A percentile compares a stretch with the other conserved stretches of the same genome.
Evolutionary conservation across 2,797 vertebrate species (phyloP).

Genomic region (Paratrypauchen microcephalus): DNA sequence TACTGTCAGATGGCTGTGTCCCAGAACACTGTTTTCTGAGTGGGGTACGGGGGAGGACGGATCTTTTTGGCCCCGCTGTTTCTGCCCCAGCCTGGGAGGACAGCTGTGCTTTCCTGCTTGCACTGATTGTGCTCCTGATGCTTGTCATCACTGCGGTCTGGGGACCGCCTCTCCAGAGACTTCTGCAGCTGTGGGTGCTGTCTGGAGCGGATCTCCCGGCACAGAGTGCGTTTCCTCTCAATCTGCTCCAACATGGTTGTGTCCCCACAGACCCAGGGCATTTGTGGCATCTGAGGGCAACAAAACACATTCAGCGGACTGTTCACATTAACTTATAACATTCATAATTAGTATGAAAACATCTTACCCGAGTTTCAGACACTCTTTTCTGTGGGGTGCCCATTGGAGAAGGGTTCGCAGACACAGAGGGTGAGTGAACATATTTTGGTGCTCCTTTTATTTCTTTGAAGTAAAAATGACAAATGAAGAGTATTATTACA

Average conservation of each 20-base stretch:
- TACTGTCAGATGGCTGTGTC: slow-evolving; percentile 93
- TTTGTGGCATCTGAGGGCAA: slow-evolving; percentile 85
- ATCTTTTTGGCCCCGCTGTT: slow-evolving; percentile 88
- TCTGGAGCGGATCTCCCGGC: slow-evolving; percentile 93
- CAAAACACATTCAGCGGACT: neutral
- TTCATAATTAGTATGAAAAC: neutral
- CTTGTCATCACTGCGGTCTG: slow-evolving; percentile 81
- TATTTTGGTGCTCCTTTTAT: slow-evolving; percentile 85
- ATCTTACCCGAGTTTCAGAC: slow-evolving; percentile 84
- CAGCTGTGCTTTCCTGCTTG: slow-evolving; percentile 90
- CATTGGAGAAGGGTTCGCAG: slow-evolving; percentile 86
- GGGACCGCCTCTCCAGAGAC: slow-evolving; percentile 55
- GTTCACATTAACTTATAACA: neutral
- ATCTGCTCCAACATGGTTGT: slow-evolving; percentile 98
- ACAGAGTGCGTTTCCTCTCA: slow-evolving; percentile 95
- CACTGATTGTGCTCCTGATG: slow-evolving; percentile 85
- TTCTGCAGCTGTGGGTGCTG: slow-evolving; percentile 76
- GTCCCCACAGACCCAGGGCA: slow-evolving; percentile 96
- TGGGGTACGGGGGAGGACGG: slow-evolving; percentile 93
- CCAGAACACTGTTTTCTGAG: slow-evolving; percentile 96
- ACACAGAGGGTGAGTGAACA: slow-evolving; percentile 86
- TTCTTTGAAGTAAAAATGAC: slow-evolving; percentile 71
- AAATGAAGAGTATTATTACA: neutral
- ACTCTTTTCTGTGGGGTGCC: slow-evolving; percentile 89
- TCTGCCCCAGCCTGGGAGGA: slow-evolving; percentile 89